Base-by-base conservation (phyloP, 2,797 vertebrate species). In the Muscicapa comitata region DNA sequence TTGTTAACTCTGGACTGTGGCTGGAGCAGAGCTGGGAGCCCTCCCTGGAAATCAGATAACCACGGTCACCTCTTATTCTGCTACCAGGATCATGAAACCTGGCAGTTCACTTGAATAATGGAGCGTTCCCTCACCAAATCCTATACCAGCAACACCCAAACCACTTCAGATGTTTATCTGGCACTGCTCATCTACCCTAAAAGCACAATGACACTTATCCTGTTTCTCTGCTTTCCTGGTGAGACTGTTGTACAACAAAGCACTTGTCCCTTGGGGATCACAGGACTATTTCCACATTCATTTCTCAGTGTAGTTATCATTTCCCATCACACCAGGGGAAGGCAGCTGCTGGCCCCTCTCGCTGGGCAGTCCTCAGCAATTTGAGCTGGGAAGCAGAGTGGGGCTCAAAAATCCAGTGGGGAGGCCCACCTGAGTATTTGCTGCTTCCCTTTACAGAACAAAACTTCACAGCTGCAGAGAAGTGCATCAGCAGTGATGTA, bases 131-230 rank as follows among this genome's bases (percentile, higher is more conserved):
- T 43, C 4, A 0, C 75, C 80, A 91, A 75, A 93, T 82, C 93
- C 87, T 76, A 50, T 16, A 65, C 80, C 86, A 86, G 19, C 80
- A 57, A 17, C 72, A 37, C 18, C 81, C 88, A 54, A 91, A 92
- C 17, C 59, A 57, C 77, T 45, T 58, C 88, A 47, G 91, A 76
- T 94, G 38, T 74, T 93, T 94, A 70, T 96, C 93, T 59, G 84
- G 84, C 17, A 11, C 79, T 77, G 61, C 86, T 95, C 21, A 3
- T 86, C 87, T 89, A 23, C 50, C 77, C 87, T 58, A 59, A 79
- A 87, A 84, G 25, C 80, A 62, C 80, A 91, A 38, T 53, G 59
- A 91, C 59, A 58, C 66, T 88, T 68, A 54, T 47, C 75, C 51
- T 17, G 67, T 87, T 90, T 57, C 91, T 86, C 2, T 58, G 79